phyloP scores from a whole-genome alignment of 2,113 vertebrate genomes.

The Anhinga anhinga region DNA sequence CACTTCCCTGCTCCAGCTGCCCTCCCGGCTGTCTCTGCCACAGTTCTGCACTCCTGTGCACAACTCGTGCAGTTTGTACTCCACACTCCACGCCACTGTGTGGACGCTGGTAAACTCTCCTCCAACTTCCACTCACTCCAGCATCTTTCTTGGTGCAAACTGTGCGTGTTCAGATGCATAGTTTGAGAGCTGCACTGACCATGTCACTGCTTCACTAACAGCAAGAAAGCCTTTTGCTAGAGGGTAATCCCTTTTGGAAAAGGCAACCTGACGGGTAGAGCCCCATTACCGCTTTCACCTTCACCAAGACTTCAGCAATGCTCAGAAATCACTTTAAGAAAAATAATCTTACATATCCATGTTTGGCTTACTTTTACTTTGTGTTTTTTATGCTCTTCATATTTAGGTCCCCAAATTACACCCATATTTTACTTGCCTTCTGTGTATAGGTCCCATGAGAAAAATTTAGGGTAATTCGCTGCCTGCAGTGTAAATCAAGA shows the following conservation, averaged over 20 bases:
- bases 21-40: rapidly evolving
- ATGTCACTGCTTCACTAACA: background rate
- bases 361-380: background rate
- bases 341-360: background rate
- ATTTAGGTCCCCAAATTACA: background rate
- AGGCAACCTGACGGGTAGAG: background rate
- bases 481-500: background rate
- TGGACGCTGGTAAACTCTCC: background rate
- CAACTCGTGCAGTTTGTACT: background rate
- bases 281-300: background rate
- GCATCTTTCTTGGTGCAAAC: background rate
- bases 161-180: background rate
- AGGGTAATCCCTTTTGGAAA: background rate
- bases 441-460: background rate
- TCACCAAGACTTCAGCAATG: background rate
- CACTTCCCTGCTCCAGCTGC: background rate
- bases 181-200: background rate
- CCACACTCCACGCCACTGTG: rapidly evolving
- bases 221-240: background rate
- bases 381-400: background rate
- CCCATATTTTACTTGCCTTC: background rate
- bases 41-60: too few relatives aligned
- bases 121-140: background rate
- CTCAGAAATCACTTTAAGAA: background rate
- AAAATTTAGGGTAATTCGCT: background rate